Evolutionary conservation across 2,113 vertebrate species (phyloP), one percentile per base, ranked within the genome.

Genomic region (Apodemus sylvaticus): DNA sequence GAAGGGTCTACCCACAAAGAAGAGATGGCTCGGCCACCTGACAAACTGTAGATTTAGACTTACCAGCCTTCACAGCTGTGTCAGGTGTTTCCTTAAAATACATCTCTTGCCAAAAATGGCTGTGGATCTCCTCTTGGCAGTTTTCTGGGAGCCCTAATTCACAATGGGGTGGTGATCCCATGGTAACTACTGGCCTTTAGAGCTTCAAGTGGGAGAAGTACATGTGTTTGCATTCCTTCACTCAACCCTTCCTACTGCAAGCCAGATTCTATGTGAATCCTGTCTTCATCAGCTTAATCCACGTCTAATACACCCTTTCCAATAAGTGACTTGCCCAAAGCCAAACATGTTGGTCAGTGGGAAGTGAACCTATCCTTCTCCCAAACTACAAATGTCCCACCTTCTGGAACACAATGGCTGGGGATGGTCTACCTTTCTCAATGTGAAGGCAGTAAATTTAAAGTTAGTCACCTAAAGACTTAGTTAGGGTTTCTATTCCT

Each of bases 401-500:
- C 70, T 93, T 70, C 83, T 78, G 16, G 36, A 85, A 95, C 53
- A 71, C 90, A 87, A 68, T 48, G 48, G 34, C 95, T 26, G 20
- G 76, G 31, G 11, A 34, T 36, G 3, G 8, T 68, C 20, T 77
- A 85, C 85, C 58, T 86, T 92, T 74, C 73, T 68, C 48, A 73
- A 31, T 64, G 74, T 58, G 4, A 2, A 55, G 62, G 20, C 34
- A 83, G 39, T 81, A 53, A 1, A 55, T 13, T 82, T 51, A 45
- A 83, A 85, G 19, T 48, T 53, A 71, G 85, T 20, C 31, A 87
- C 48, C 45, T 16, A n/a, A 53, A 87, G 20, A 70, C 58, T 58
- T 58, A 58, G 17, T 19, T 16, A 19, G 17, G 58, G 17, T 19
- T 58, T 58, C 58, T 58, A 20, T 20, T 58, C 58, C 58, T 58